These are phyloP conservation scores for Thaleichthys pacificus DNA, from an alignment of 2,797 vertebrate species.

Conservation along the genomic window DNA sequence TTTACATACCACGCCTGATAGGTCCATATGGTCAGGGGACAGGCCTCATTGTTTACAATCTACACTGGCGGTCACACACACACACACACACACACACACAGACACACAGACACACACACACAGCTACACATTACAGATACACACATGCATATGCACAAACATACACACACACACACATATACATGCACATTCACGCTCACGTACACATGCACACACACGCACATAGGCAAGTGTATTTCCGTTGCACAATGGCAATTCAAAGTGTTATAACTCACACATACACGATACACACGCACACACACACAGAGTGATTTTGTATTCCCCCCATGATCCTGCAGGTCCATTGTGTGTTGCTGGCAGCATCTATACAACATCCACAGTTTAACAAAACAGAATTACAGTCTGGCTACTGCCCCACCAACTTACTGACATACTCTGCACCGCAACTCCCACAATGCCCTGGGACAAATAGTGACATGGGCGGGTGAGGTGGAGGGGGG, in stretches of 20 bases:
- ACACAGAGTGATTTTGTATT: slow-evolving; percentile 32
- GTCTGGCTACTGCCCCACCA: background rate
- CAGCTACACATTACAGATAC: slow-evolving; percentile 3
- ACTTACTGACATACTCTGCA: slow-evolving; percentile 10
- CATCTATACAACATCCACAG: slow-evolving; percentile 40
- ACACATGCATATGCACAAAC: background rate
- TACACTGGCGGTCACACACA: background rate
- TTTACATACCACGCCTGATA: slow-evolving; percentile 15
- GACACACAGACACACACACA: slow-evolving; percentile 10
- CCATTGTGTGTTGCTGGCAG: slow-evolving; percentile 60
- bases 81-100: background rate
- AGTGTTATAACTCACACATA: background rate
- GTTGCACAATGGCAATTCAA: background rate
- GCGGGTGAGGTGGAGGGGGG: slow-evolving; percentile 7
- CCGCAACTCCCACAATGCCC: slow-evolving; percentile 35
- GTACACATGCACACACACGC: background rate
- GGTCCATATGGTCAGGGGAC: slow-evolving; percentile 24
- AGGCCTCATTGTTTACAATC: slow-evolving; percentile 3
- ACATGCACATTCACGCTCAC: background rate
- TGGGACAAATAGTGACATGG: slow-evolving; percentile 14
- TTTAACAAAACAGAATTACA: slow-evolving; percentile 45
- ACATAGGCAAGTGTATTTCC: background rate
- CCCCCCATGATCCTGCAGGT: slow-evolving; percentile 20
- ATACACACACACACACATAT: slow-evolving; percentile 11
- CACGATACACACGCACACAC: slow-evolving; percentile 5